phyloP scores from a whole-genome alignment of 2,797 vertebrate species.

The Lithobates sylvaticus region DNA sequence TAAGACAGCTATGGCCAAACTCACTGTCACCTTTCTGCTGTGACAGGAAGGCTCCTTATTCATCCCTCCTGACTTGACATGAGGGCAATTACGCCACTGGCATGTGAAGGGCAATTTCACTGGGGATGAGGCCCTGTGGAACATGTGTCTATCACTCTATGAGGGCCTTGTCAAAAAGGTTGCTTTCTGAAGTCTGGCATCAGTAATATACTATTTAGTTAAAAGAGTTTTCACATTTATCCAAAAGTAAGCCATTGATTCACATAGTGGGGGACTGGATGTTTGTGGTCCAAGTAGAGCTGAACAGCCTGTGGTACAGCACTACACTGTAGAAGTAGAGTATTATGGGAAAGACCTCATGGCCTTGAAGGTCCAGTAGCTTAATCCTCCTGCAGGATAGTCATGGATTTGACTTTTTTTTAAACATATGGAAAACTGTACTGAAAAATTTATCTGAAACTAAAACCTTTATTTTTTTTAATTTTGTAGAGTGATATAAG shows the following conservation, averaged over 20 bases:
- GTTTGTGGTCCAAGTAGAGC: too few relatives aligned
- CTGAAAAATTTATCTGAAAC: too few relatives aligned
- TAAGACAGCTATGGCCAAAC: conserved; percentile 55
- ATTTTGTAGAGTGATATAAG: too few relatives aligned
- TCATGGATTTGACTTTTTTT: too few relatives aligned
- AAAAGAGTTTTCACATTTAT: background rate
- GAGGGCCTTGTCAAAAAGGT: conserved; percentile 31
- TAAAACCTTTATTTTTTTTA: too few relatives aligned
- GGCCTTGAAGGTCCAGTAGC: too few relatives aligned
- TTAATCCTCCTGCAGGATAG: too few relatives aligned
- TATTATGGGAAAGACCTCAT: too few relatives aligned
- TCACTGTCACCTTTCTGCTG: conserved; percentile 61
- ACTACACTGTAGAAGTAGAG: too few relatives aligned
- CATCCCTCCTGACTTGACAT: conserved; percentile 47
- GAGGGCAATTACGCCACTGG: conserved; percentile 58
- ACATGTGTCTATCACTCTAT: conserved; percentile 43
- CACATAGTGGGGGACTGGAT: background rate
- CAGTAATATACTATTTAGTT: conserved; percentile 2
- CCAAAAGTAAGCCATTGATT: background rate
- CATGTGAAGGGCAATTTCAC: conserved; percentile 45
- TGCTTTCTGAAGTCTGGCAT: conserved; percentile 29
- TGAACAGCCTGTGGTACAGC: too few relatives aligned
- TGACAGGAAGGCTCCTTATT: conserved; percentile 55
- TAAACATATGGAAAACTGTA: too few relatives aligned
- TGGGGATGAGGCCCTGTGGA: conserved; percentile 37